Percentiles rank a stretch among this genome's conserved stretches.
These are phyloP conservation scores for Anthoscopus minutus DNA, from an alignment of 2,113 vertebrate genomes.

Conservation along the genomic window DNA sequence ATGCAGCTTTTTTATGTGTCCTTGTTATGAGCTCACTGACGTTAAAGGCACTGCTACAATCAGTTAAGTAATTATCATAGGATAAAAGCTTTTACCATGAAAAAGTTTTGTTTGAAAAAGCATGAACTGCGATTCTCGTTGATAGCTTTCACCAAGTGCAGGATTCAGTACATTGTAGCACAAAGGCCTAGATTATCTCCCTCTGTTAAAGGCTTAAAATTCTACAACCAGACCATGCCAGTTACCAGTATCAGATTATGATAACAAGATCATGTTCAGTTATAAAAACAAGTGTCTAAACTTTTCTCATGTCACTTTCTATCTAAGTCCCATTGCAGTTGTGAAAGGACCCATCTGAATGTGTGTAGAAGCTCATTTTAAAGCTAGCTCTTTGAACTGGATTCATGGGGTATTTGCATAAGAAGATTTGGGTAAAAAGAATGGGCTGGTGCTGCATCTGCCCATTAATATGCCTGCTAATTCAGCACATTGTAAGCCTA, in stretches of 20 bases:
- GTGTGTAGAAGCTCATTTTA: constrained; percentile 85
- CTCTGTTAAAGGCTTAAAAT: constrained; percentile 85
- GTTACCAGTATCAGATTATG: constrained; percentile 91
- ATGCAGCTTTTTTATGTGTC: neutral
- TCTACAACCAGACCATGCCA: constrained; percentile 85
- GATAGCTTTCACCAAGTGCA: constrained; percentile 80
- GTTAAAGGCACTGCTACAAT: constrained; percentile 72
- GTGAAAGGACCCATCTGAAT: constrained; percentile 78
- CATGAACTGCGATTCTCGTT: constrained; percentile 81
- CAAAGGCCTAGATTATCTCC: constrained; percentile 93
- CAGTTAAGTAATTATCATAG: constrained; percentile 85
- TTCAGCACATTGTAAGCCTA: constrained; percentile 99
- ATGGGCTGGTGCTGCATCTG: constrained; percentile 89
- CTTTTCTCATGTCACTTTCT: constrained; percentile 99
- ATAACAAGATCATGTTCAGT: constrained; percentile 98
- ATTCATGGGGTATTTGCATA: constrained; percentile 99
- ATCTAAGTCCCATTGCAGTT: constrained; percentile 76
- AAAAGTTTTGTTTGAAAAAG: constrained; percentile 84
- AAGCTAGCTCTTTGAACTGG: constrained; percentile 95
- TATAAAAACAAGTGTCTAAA: constrained; percentile 97
- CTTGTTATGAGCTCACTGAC: constrained; percentile 42
- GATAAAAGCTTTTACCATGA: constrained; percentile 86
- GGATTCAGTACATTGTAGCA: constrained; percentile 90
- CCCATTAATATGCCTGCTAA: constrained; percentile 99
- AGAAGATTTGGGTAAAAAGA: constrained; percentile 96